Evolutionary conservation across 2,888 invertebrate genomes (phyloP).

Genomic region (Xanthostigma xanthostigma): DNA sequence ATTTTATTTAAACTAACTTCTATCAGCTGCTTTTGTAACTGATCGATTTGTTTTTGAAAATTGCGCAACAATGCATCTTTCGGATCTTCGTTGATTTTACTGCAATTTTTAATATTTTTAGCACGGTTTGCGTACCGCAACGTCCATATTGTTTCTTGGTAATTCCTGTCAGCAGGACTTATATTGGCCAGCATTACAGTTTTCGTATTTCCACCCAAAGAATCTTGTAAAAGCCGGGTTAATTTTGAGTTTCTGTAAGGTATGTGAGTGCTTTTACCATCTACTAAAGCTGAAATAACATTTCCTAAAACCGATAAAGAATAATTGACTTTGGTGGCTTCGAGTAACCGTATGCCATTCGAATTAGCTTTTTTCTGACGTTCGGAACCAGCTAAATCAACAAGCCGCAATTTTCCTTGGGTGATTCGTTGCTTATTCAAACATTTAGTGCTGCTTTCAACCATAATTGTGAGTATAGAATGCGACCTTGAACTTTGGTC

Average conservation of each 20-base stretch:
- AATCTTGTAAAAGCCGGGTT: constrained; percentile 87
- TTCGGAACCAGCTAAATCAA: constrained; percentile 92
- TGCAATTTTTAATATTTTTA: constrained; percentile 87
- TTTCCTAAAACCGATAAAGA: constrained; percentile 91
- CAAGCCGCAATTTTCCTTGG: constrained; percentile 90
- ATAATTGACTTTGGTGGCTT: constrained; percentile 92
- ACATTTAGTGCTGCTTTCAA: constrained; percentile 78
- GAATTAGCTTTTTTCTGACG: constrained; percentile 93
- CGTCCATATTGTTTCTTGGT: constrained; percentile 89
- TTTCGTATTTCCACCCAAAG: constrained; percentile 85
- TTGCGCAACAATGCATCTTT: constrained; percentile 85
- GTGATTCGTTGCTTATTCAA: constrained; percentile 66
- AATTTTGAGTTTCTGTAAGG: constrained; percentile 95
- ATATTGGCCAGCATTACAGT: constrained; percentile 89
- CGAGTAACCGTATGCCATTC: constrained; percentile 73
- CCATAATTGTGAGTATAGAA: constrained; percentile 92
- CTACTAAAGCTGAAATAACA: constrained; percentile 91
- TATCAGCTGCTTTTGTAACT: constrained; percentile 68
- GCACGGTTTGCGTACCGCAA: constrained; percentile 90
- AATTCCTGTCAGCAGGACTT: constrained; percentile 83
- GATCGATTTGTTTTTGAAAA: constrained; percentile 87
- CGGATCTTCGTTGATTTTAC: constrained; percentile 87
- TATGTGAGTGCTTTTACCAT: constrained; percentile 87
- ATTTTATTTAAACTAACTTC: constrained; percentile 29
- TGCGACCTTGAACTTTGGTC: constrained; percentile 86